phyloP scores from a whole-genome alignment of 2,113 vertebrate species.

The Gallinago undulata region DNA sequence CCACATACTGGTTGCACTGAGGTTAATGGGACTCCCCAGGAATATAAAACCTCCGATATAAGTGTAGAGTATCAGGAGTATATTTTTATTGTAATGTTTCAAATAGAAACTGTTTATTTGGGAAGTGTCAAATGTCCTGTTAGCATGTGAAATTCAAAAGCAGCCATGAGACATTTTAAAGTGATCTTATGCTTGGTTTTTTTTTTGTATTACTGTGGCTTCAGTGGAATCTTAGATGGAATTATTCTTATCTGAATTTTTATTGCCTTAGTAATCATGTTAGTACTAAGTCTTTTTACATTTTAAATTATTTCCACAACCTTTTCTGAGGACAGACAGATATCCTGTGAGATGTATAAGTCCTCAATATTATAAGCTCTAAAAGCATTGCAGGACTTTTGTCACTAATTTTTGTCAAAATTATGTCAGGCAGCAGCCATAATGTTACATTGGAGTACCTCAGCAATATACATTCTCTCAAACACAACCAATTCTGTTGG shows the following conservation, averaged over 20 bases:
- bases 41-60: background rate
- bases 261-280: background rate
- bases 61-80: background rate
- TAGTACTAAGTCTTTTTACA: background rate
- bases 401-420: background rate
- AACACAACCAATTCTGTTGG: background rate
- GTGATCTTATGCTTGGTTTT: background rate
- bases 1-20: background rate
- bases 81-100: background rate
- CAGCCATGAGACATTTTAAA: background rate
- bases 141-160: background rate
- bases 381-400: background rate
- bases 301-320: background rate
- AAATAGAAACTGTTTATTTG: conserved; percentile 2
- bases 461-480: background rate
- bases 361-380: background rate
- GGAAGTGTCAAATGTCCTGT: background rate
- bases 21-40: conserved; percentile 4
- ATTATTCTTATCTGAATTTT: conserved; percentile 4
- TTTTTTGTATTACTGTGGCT: background rate
- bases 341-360: background rate
- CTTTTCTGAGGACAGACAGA: background rate
- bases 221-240: background rate
- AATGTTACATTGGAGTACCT: background rate
- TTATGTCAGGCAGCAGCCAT: background rate